These are phyloP conservation scores for Achlya flavicornis DNA, from an alignment of 2,888 invertebrate species.

Conservation along the genomic window DNA sequence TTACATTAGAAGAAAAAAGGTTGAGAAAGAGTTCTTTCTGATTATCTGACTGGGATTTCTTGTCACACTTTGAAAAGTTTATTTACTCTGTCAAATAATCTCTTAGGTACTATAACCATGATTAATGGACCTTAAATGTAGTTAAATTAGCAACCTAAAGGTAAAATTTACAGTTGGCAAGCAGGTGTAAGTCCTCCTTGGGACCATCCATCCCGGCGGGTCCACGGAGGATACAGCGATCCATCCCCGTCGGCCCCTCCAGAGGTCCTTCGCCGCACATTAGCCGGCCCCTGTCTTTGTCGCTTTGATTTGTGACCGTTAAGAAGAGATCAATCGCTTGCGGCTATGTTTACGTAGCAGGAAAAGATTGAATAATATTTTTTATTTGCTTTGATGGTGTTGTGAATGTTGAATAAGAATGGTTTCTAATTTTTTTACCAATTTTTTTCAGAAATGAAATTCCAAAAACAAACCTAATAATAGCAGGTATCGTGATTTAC, in stretches of 20 bases:
- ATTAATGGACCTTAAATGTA: not conserved
- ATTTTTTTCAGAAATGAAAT: too few species aligned
- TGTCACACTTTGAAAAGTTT: too few species aligned
- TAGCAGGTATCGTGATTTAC: too few species aligned
- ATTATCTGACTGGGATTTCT: too few species aligned
- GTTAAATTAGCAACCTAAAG: not conserved
- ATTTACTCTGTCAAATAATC: too few species aligned
- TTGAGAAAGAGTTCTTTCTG: too few species aligned
- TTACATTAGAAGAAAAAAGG: too few species aligned
- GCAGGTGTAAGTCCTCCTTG: conserved; percentile 9
- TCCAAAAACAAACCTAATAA: too few species aligned
- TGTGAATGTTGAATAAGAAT: not conserved
- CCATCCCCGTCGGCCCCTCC: conserved; percentile 36
- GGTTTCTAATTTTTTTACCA: not conserved
- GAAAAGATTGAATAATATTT: conserved; percentile 37
- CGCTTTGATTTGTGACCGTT: conserved; percentile 74
- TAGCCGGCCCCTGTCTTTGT: conserved; percentile 70
- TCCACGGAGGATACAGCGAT: conserved; percentile 24
- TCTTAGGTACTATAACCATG: too few species aligned
- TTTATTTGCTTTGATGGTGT: conserved; percentile 15
- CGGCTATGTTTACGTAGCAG: conserved; percentile 35
- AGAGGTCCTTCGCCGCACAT: conserved; percentile 54
- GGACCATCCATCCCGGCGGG: conserved; percentile 23
- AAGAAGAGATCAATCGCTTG: conserved; percentile 67
- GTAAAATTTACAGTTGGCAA: not conserved